Conservation (phyloP, 2,888 invertebrate genomes). For the Ctena decussata region DNA sequence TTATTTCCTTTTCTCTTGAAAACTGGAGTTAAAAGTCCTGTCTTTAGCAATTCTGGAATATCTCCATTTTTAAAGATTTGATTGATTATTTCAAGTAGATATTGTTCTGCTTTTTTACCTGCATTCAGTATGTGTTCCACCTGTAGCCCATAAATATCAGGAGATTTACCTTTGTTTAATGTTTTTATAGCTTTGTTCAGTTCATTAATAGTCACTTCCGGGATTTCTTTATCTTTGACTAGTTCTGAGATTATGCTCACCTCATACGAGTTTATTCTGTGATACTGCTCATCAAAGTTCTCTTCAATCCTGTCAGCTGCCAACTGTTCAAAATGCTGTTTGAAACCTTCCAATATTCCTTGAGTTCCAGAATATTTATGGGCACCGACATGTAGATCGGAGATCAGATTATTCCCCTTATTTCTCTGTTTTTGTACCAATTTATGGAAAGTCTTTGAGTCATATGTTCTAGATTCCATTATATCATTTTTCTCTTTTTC, state of each 20-base stretch:
- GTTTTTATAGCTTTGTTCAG: constrained; percentile 14
- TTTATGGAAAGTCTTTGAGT: constrained; percentile 17
- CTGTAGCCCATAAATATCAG: constrained; percentile 7
- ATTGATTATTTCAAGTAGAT: neutral
- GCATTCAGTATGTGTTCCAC: constrained; percentile 15
- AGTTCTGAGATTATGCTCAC: neutral
- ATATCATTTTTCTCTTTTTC: neutral
- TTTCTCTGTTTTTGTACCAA: constrained; percentile 12
- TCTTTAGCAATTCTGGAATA: constrained; percentile 20
- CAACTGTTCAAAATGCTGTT: neutral
- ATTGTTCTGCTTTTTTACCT: neutral
- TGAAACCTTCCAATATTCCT: neutral
- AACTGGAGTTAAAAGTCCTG: constrained; percentile 22
- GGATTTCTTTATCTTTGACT: neutral
- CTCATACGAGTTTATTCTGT: neutral
- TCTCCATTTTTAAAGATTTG: constrained; percentile 2
- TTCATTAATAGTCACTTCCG: neutral
- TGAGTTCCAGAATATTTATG: neutral
- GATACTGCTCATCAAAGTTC: neutral
- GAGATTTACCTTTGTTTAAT: constrained; percentile 22
- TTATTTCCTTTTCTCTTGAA: constrained; percentile 29
- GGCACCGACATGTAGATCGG: constrained; percentile 1
- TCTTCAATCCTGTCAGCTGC: neutral
- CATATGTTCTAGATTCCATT: neutral
- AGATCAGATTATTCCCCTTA: neutral